A percentile compares a stretch with the other conserved stretches of the same genome.
Evolutionary conservation across 2,888 invertebrate species (phyloP).

Genomic region (Drosophila affinis): DNA sequence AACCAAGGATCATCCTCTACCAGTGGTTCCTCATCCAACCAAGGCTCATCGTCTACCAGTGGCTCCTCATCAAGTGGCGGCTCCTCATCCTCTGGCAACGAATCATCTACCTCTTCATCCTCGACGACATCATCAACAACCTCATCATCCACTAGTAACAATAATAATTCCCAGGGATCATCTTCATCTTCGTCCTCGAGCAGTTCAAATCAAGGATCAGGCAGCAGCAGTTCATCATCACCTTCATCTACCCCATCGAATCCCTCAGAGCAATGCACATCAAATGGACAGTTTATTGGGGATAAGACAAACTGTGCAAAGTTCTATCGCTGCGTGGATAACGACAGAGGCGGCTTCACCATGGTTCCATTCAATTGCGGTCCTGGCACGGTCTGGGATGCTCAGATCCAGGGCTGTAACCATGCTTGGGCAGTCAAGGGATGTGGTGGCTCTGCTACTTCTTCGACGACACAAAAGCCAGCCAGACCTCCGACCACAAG

Average conservation of each 20-base stretch:
- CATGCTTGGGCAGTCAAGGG: conserved; percentile 80
- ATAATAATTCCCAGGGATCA: conserved; percentile 26
- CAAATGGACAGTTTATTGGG: conserved; percentile 82
- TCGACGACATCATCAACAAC: conserved; percentile 30
- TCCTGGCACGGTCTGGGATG: conserved; percentile 86
- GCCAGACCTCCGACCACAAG: conserved; percentile 33
- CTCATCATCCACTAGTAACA: conserved; percentile 25
- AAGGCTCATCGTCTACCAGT: conserved; percentile 38
- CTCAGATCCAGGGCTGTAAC: conserved; percentile 85
- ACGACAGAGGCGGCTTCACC: conserved; percentile 84
- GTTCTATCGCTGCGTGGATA: conserved; percentile 86
- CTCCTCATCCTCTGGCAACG: conserved; percentile 19
- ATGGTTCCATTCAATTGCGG: conserved; percentile 85
- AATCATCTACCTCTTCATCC: conserved; percentile 18
- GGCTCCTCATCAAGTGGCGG: conserved; percentile 21
- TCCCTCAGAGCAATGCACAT: conserved; percentile 64
- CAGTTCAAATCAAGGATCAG: conserved; percentile 50
- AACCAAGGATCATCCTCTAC: conserved; percentile 32
- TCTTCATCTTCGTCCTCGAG: conserved; percentile 39
- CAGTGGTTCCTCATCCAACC: conserved; percentile 22
- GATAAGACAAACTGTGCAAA: conserved; percentile 85
- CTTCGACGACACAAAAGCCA: background rate
- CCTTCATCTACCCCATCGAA: conserved; percentile 47
- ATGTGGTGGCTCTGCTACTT: conserved; percentile 58
- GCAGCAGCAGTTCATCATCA: conserved; percentile 26